A percentile compares a stretch with the other conserved stretches of the same genome.
These are phyloP conservation scores for Tromatobia lineatoria DNA, from an alignment of 2,888 invertebrate genomes.

Conservation along the genomic window DNA sequence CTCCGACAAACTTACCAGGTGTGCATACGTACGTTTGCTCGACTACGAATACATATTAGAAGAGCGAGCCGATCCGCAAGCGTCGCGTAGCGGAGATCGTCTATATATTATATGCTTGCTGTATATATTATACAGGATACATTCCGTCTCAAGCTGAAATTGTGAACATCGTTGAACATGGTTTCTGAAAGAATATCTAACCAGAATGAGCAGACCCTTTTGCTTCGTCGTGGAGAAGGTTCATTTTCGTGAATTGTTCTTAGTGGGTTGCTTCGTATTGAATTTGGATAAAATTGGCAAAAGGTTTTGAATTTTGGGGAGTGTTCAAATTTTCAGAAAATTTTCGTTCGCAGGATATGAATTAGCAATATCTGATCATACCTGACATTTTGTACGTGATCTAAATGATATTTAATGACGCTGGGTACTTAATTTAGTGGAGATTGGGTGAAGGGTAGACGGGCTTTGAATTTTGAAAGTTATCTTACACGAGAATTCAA, in stretches of 20 bases:
- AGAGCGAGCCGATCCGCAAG: conserved; percentile 38
- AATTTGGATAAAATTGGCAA: not conserved
- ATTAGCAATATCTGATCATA: no score
- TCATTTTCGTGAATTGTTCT: no score
- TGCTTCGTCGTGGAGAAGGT: no score
- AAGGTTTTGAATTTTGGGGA: not conserved
- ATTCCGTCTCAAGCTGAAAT: not conserved
- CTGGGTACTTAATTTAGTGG: no score
- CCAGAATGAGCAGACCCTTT: not conserved
- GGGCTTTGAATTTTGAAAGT: no score
- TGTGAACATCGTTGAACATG: not conserved
- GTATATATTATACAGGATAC: not conserved
- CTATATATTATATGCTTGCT: not conserved
- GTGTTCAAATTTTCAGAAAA: no score
- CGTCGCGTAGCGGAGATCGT: not conserved
- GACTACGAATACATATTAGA: conserved; percentile 27
- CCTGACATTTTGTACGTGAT: no score
- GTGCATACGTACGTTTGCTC: conserved; percentile 17
- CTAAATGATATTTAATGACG: no score
- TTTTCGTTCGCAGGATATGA: no score
- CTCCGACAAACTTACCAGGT: conserved; percentile 29
- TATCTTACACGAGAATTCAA: no score
- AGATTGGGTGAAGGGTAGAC: no score
- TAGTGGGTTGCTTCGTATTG: not conserved
- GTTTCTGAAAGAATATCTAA: not conserved